phyloP scores from a whole-genome alignment of 64 coral and sea anemone species.

The Montipora foliosa region DNA sequence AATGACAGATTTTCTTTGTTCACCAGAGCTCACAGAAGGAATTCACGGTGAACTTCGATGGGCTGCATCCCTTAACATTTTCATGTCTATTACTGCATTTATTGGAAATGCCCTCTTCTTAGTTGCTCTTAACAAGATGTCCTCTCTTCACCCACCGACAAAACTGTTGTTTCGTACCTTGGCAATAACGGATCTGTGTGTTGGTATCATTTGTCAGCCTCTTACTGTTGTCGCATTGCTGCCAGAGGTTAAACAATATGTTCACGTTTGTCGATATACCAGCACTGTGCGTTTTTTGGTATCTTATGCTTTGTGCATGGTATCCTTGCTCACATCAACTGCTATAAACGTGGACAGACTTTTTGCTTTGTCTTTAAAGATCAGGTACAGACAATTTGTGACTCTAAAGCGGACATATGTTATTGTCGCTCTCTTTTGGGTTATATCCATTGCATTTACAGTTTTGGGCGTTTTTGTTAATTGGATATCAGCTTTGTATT shows the following conservation, averaged over 20 bases:
- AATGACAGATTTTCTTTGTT: neutral
- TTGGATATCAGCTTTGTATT: neutral
- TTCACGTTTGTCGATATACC: neutral
- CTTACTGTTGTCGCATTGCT: neutral
- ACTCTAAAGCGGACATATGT: neutral
- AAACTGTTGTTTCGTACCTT: slow-evolving; percentile 10
- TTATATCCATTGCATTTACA: neutral
- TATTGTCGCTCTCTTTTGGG: neutral
- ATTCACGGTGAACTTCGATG: neutral
- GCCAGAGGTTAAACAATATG: too few relatives aligned
- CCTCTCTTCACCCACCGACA: neutral
- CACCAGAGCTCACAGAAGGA: neutral
- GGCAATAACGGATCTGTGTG: neutral
- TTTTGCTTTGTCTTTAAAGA: neutral
- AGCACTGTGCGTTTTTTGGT: too few relatives aligned
- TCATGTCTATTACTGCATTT: slow-evolving; percentile 4
- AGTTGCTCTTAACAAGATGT: neutral
- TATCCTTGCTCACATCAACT: neutral
- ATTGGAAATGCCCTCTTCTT: neutral
- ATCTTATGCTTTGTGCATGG: neutral
- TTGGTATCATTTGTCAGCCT: slow-evolving; percentile 9
- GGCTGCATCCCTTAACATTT: neutral
- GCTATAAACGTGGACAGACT: slow-evolving; percentile 12
- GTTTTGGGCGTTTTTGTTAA: neutral
- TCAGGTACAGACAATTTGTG: slow-evolving; percentile 22